Evolutionary conservation across 2,888 invertebrate genomes (phyloP), one percentile per base, ranked within the genome.

Genomic region (Tinea semifulvella): DNA sequence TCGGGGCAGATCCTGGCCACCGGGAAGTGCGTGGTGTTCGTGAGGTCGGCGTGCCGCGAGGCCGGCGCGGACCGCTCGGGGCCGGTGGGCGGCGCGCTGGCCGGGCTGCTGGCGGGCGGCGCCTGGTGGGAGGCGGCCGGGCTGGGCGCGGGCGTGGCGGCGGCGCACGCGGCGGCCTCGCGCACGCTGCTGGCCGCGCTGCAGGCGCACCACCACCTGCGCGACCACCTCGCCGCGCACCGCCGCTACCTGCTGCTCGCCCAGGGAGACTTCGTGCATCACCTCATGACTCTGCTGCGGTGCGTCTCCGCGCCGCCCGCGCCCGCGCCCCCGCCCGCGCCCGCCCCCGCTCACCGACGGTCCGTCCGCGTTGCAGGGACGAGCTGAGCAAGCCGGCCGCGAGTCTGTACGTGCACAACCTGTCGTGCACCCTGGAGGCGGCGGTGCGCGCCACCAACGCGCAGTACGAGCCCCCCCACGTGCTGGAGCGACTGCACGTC

Each of bases 221-320:
- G 94, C 57, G 92, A 94, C 66, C 97, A 98, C 75, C 84, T 98
- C 43, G 89, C 93, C 58, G 96, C 96, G 16, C 89, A 97, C 71
- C 85, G 96, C 50, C 86, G 92, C 47, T 98, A 96, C 73, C 77
- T 98, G 57, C 82, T 98, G 45, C 85, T 98, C 10, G 96, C 96
- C 10, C 97, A 98, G 80, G 98, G 98, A 0, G 97, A 98, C 77
- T 97, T 98, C 70, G 94, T 96, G 56, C 88, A 93, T 59, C 92
- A 96, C 61, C 86, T 98, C 44, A 91, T 98, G 88, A 94, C 96
- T 57, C 82, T 96, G 48, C 74, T 98, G 50, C 92, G 92, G 94
- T 95, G 74, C 82, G 88, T 83, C 10, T 16, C n/a, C n/a, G n/a
- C n/a, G n/a, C n/a, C n/a, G n/a, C n/a, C n/a, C n/a, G n/a, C n/a